Percentiles rank a stretch among this genome's conserved stretches.
Evolutionary conservation across 2,888 invertebrate species (phyloP).

Genomic region (Leptinotarsa juncta): DNA sequence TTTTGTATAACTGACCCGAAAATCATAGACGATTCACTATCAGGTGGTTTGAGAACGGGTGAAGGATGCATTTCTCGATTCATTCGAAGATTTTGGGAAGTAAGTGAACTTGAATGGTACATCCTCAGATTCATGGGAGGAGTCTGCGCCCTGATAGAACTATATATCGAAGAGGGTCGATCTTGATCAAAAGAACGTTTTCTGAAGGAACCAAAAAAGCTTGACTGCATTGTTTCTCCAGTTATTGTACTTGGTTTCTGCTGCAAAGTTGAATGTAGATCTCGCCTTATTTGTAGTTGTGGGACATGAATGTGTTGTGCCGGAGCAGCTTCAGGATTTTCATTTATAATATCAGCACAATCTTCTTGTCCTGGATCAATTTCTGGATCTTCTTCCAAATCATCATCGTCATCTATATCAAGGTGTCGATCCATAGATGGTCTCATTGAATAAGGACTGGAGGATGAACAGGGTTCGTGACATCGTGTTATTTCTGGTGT

Average conservation of each 20-base stretch:
- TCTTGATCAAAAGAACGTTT: slow-evolving; percentile 72
- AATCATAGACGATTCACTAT: slow-evolving; percentile 42
- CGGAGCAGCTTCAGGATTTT: slow-evolving; percentile 68
- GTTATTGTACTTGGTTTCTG: slow-evolving; percentile 62
- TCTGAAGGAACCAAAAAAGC: slow-evolving; percentile 70
- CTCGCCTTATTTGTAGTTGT: slow-evolving; percentile 80
- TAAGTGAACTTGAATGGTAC: slow-evolving; percentile 48
- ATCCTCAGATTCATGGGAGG: slow-evolving; percentile 60
- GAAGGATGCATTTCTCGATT: slow-evolving; percentile 51
- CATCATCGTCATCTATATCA: slow-evolving; percentile 59
- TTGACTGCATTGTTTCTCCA: slow-evolving; percentile 66
- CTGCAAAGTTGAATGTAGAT: slow-evolving; percentile 71
- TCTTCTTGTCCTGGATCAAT: slow-evolving; percentile 64
- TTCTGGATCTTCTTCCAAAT: slow-evolving; percentile 61
- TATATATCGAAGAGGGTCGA: slow-evolving; percentile 51
- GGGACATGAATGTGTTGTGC: slow-evolving; percentile 50
- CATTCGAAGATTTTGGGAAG: slow-evolving; percentile 47
- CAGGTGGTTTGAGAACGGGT: slow-evolving; percentile 63
- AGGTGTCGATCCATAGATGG: slow-evolving; percentile 69
- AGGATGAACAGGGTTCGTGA: slow-evolving; percentile 66
- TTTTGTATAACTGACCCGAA: slow-evolving; percentile 42
- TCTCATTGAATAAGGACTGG: slow-evolving; percentile 78
- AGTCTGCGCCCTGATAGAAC: slow-evolving; percentile 59
- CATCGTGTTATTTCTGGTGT: slow-evolving; percentile 76
- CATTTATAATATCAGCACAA: slow-evolving; percentile 55